Evolutionary conservation across 1,140 invertebrate species (phyloP), one percentile per base, ranked within the genome.

Genomic region (Lepidurus packardi): DNA sequence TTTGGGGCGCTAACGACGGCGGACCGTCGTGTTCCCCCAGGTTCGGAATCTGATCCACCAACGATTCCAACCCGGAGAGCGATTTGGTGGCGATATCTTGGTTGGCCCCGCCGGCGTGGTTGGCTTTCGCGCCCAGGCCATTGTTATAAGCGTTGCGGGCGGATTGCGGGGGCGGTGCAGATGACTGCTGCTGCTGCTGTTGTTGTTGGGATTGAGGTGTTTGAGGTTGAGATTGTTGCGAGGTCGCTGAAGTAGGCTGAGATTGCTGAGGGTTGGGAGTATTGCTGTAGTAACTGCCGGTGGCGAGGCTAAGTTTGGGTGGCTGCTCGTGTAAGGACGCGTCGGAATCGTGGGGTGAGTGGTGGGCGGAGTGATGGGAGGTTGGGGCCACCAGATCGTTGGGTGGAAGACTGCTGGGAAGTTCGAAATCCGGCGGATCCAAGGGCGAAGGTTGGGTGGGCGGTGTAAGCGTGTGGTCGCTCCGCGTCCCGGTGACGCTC

Each of bases 41-140:
- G 81, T 92, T 93, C 8, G 94, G 94, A 84, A 95, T 96, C 87
- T 95, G 94, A 86, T 95, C 93, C 25, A 96, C 94, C 10, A 96
- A 86, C 21, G 93, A 95, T 85, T 95, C 94, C 6, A 95, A 86
- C 45, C 93, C 93, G 9, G 93, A 94, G n/a, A 95, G 86, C 82
- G 92, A 94, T 84, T 95, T 95, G 1, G 92, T 91, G 4, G 93
- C 89, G 1, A 95, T 91, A 85, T 95, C 93, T 81, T 92, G 89
- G 42, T 81, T 82, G 8, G 34, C 74, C 43, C 34, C 73, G 24
- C 47, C n/a, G 77, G 34, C 21, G 77, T 41, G 13, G 74, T n/a
- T 42, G 41, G 74, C 7, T 43, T 42, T 47, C 42, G 47, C 53
- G 53, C 43, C 53, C 65, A 41, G 43, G 78, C 47, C 79, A 80